A percentile compares a stretch with the other conserved stretches of the same genome.
phyloP scores from a whole-genome alignment of 92 coral and sea anemone species.

The Paragorgia papillata region DNA sequence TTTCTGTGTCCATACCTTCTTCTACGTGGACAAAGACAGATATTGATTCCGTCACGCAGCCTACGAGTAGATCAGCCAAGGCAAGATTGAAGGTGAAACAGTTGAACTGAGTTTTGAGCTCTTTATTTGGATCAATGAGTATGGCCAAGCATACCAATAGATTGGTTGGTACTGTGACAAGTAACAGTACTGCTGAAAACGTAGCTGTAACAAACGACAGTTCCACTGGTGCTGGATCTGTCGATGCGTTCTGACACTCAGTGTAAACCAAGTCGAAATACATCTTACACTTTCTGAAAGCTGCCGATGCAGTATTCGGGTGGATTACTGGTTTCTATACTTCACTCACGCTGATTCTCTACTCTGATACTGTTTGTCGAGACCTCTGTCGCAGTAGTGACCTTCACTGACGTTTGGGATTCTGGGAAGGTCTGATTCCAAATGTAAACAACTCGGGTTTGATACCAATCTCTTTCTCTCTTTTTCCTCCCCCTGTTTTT shows the following conservation, averaged over 20 bases:
- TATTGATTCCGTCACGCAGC: conserved; percentile 75
- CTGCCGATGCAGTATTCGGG: conserved; percentile 1
- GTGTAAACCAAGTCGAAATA: no score
- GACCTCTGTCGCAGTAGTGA: no score
- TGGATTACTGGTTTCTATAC: no score
- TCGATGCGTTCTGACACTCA: no score
- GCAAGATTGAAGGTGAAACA: conserved; percentile 73
- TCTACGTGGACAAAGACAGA: conserved; percentile 66
- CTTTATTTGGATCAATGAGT: conserved; percentile 71
- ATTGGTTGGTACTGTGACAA: conserved; percentile 77
- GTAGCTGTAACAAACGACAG: conserved; percentile 74
- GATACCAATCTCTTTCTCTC: no score
- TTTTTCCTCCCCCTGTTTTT: no score
- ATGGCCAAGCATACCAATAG: conserved; percentile 77
- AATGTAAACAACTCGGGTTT: no score
- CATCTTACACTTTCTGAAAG: not conserved
- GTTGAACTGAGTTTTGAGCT: conserved; percentile 78
- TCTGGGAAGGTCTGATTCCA: no score
- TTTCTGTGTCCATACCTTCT: conserved; percentile 57
- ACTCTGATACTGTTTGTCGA: no score
- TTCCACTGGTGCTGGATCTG: conserved; percentile 49
- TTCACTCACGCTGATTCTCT: no score
- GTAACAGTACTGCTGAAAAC: conserved; percentile 55
- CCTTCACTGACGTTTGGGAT: no score
- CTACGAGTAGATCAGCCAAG: conserved; percentile 76